Evolutionary conservation across 92 coral and sea anemone species (phyloP), one percentile per base, ranked within the genome.

Genomic region (Umimayanthus chanpuru): DNA sequence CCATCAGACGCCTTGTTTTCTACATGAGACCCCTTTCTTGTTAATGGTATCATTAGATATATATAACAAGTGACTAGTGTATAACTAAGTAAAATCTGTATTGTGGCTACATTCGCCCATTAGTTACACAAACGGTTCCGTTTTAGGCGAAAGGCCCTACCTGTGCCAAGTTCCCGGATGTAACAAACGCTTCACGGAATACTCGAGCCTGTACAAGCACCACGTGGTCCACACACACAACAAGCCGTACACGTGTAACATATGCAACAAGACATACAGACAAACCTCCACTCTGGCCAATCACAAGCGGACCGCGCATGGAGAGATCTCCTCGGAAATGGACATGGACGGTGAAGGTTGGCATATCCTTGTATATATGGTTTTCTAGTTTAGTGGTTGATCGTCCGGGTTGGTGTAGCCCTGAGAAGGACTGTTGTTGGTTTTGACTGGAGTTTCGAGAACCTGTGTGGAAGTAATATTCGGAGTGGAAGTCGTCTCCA

Each of bases 161-260:
- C 81, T 94, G 53, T 97, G 99, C 74, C 99, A 97, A 92, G 99
- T 97, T 44, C 94, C 92, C 65, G 99, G 99, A 44, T 97, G 99
- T 50, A 96, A 97, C 93, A 97, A 97, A 61, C 91, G 98, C 40
- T 97, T 97, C 91, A 97, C 99, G 26, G 99, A 97, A 85, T 97
- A 97, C 81, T 97, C 99, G 49, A 97, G 99, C 74, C 90, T 97
- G 39, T 97, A 97, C 93, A 97, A 97, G 55, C 99, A 97, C 56
- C 99, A 97, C 88, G 99, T 97, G 56, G 99, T 97, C 7, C 99
- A 97, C 89, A 97, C 99, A 5, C 99, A 97, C 88, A 97, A 93
- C 92, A 97, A 97, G 84, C 99, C 99, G 4, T 97, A 97, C 92
- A 97, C 99, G 28, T 97, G 99, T 58, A 94, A 93, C 81, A 94